Evolutionary conservation across 37 sponge, comb jelly and placozoan genomes (phyloP).

Genomic region (Chondrilla cf. caribensis): DNA sequence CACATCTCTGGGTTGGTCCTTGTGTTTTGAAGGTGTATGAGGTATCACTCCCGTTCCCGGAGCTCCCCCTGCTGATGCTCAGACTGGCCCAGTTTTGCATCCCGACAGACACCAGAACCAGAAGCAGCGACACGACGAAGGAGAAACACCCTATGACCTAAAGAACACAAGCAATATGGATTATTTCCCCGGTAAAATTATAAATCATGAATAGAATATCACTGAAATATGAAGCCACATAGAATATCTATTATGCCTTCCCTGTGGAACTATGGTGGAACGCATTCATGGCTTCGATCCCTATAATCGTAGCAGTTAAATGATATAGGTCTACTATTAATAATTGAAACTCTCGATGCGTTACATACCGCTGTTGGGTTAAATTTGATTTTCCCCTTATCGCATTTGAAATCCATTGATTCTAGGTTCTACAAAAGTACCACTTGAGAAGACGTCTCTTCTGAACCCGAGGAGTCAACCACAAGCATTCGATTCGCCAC

Average conservation of each 20-base stretch:
- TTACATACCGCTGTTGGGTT: slow-evolving; percentile 15
- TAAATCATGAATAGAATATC: no score
- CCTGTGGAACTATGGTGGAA: background rate
- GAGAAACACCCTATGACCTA: slow-evolving; percentile 7
- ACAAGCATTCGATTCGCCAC: background rate
- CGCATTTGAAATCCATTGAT: background rate
- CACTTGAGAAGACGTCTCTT: no score
- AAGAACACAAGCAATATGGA: background rate
- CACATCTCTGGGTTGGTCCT: slow-evolving; percentile 14
- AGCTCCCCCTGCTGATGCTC: background rate
- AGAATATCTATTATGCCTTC: background rate
- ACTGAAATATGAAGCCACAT: no score
- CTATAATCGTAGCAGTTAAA: no score
- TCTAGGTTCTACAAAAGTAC: background rate
- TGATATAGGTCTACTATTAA: no score
- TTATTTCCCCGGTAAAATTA: no score
- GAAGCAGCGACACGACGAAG: slow-evolving; percentile 5
- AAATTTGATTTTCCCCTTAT: background rate
- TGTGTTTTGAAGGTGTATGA: slow-evolving; percentile 10
- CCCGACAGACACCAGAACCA: slow-evolving; percentile 4
- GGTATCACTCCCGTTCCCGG: background rate
- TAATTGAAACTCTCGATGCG: no score
- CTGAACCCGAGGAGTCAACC: no score
- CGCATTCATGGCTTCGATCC: no score
- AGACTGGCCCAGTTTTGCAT: slow-evolving; percentile 18